Evolutionary conservation across 2,888 invertebrate genomes (phyloP), one percentile per base, ranked within the genome.

Genomic region (Ormyrus rosae): DNA sequence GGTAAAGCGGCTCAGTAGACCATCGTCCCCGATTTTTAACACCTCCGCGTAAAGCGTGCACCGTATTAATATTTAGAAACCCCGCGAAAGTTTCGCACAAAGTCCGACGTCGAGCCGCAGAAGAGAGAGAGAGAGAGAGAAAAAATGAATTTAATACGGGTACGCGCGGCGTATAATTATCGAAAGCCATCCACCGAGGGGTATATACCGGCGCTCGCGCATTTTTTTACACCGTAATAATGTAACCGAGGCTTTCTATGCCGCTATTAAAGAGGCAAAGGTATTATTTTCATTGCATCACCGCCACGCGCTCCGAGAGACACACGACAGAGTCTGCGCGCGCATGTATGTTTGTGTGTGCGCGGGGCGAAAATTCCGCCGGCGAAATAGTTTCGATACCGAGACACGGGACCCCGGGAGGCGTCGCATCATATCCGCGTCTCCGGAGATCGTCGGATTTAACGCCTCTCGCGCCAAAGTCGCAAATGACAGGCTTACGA

Each of bases 241-340:
- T 79, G 78, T 55, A 68, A 79, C 72, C 13, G 78, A 72, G 71
- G 64, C 73, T 79, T 79, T 79, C 73, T 73, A 72, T 68, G 73
- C 68, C 64, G 55, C 68, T 60, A 73, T 72, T 73, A 79, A 67
- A 73, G 71, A 68, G 63, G 61, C 67, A 68, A 79, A 68, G 34
- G 68, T 79, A 79, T 79, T 60, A 79, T 73, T 79, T 79, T 79
- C 71, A 79, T 79, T 79, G 78, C 78, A 79, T 65, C 78, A 79
- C 58, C 9, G 45, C 50, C 34, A 34, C 34, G 34, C 34, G 34
- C 34, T 34, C 34, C 34, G 34, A 34, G 34, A 34, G 3, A 34
- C 8, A 45, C 8, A 10, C 11, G 48, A 50, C n/a, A 64, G 13
- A n/a, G 45, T 8, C 19, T 10, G 63, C 56, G 68, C 56, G 60